Percentiles rank a stretch among this genome's conserved stretches.
phyloP scores from a whole-genome alignment of 2,888 invertebrate species.

The Himalopsyche kuldschensis region DNA sequence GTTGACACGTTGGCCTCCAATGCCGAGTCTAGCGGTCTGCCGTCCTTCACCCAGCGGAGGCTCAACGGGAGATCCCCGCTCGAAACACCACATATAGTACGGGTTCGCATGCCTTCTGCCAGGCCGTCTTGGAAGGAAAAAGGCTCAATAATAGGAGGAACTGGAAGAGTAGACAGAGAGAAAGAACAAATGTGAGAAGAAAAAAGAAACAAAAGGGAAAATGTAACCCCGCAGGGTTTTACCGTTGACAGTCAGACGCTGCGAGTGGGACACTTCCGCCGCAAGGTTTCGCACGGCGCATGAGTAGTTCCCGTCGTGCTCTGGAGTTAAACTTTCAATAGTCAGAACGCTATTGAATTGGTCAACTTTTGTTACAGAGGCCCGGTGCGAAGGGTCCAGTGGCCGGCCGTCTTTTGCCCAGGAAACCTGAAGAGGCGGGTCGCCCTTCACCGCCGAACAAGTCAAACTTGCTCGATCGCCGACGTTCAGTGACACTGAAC shows the following conservation, averaged over 20 bases:
- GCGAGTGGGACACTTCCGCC: conserved; percentile 73
- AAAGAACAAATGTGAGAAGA: conserved; percentile 63
- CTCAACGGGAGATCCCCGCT: conserved; percentile 79
- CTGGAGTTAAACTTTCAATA: conserved; percentile 73
- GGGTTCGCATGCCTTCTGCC: conserved; percentile 79
- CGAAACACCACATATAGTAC: conserved; percentile 79
- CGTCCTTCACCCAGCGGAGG: conserved; percentile 83
- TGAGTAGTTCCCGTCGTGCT: conserved; percentile 78
- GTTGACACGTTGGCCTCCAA: conserved; percentile 70
- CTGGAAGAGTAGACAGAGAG: conserved; percentile 62
- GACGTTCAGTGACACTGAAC: conserved; percentile 69
- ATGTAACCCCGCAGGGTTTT: conserved; percentile 56
- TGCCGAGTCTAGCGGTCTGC: conserved; percentile 66
- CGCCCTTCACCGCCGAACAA: conserved; percentile 76
- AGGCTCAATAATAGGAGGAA: conserved; percentile 84
- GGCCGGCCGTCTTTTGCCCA: conserved; percentile 77
- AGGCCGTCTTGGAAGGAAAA: conserved; percentile 83
- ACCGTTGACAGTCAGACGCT: conserved; percentile 78
- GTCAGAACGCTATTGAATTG: conserved; percentile 77
- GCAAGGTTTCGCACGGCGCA: conserved; percentile 74
- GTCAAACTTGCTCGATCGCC: conserved; percentile 74
- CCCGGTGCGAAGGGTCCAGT: conserved; percentile 64
- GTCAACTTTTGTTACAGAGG: conserved; percentile 73
- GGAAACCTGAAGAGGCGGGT: conserved; percentile 71
- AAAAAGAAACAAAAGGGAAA: conserved; percentile 53